Evolutionary conservation across 1,140 invertebrate genomes (phyloP).

Genomic region (Micrasema minimum): DNA sequence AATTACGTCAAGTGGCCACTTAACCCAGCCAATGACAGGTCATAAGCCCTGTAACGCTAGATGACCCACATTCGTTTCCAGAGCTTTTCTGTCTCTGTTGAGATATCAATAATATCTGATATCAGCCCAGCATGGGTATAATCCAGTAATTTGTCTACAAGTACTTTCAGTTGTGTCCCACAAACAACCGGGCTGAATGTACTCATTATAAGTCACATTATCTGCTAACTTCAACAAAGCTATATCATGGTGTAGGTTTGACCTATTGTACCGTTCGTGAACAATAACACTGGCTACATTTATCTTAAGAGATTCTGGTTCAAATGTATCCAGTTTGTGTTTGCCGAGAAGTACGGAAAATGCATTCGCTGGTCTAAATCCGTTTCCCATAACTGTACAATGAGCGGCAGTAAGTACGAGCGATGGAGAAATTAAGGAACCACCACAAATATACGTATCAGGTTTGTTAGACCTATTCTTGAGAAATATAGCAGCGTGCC

Average conservation of each 20-base stretch:
- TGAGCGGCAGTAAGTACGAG: conserved; percentile 46
- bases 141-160: too few species aligned
- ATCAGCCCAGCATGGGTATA: too few species aligned
- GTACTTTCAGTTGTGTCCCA: too few species aligned
- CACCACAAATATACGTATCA: conserved; percentile 40
- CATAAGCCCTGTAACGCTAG: too few species aligned
- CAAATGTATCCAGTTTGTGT: conserved; percentile 9
- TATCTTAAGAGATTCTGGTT: conserved; percentile 16
- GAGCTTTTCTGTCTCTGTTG: too few species aligned
- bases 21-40: too few species aligned
- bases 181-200: conserved; percentile 44
- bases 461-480: not conserved
- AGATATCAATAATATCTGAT: too few species aligned
- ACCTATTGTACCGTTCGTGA: conserved; percentile 32
- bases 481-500: conserved; percentile 42
- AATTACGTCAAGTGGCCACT: too few species aligned
- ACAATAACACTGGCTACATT: conserved; percentile 38
- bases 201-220: conserved; percentile 39
- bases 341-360: conserved; percentile 39
- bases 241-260: conserved; percentile 43
- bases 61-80: too few species aligned
- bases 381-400: conserved; percentile 25
- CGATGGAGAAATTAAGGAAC: conserved; percentile 35
- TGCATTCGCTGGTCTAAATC: not conserved
- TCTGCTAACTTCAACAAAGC: conserved; percentile 37